Conservation (phyloP, 2,113 vertebrate species). For the Alosa alosa region DNA sequence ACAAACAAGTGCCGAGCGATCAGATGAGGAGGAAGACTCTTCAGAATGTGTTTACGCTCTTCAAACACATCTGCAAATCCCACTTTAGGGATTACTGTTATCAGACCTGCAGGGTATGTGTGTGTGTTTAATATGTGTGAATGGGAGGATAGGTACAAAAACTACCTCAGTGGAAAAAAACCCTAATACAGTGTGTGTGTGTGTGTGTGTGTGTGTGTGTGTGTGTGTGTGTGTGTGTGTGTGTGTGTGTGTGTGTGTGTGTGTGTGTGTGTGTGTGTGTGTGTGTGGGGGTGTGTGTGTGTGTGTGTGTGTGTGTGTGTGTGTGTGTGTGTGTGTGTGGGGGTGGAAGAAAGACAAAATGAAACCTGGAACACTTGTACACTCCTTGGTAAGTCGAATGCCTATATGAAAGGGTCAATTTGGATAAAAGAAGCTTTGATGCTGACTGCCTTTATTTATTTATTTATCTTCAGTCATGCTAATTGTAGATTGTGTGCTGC, state of each 20-base stretch:
- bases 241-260: neutral
- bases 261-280: neutral
- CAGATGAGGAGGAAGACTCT: neutral
- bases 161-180: neutral
- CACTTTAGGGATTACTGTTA: conserved; percentile 5
- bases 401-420: neutral
- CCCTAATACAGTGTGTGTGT: neutral
- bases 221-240: neutral
- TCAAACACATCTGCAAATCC: conserved; percentile 15
- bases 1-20: conserved; percentile 4
- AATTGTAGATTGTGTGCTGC: neutral
- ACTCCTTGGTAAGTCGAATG: neutral
- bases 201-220: neutral
- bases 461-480: neutral
- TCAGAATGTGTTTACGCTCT: conserved; percentile 11
- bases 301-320: neutral
- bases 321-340: neutral
- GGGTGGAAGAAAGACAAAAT: neutral
- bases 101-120: neutral
- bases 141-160: neutral
- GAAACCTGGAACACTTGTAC: neutral
- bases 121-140: neutral
- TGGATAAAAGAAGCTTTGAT: neutral
- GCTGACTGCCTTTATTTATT: no score
- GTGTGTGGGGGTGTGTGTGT: neutral